Evolutionary conservation across 2,888 invertebrate species (phyloP).

Genomic region (Athetis lepigone): DNA sequence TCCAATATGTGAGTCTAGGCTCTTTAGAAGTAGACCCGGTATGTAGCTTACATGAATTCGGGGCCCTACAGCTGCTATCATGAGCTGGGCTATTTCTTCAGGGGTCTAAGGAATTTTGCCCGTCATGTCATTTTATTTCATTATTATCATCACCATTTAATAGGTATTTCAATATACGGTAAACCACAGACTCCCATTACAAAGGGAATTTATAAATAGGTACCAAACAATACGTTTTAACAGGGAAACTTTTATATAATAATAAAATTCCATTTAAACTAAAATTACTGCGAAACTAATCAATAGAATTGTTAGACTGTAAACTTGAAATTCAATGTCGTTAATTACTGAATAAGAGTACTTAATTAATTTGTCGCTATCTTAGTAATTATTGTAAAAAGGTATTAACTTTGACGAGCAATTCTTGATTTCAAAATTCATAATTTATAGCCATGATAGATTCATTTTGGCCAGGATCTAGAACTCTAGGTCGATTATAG

Average conservation of each 20-base stretch:
- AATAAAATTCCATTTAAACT: slow-evolving; percentile 4
- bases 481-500: no score
- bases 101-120: no score
- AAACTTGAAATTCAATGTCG: slow-evolving; percentile 6
- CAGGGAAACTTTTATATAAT: slow-evolving; percentile 9
- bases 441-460: no score
- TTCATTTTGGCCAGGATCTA: no score
- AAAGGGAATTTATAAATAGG: slow-evolving; percentile 20
- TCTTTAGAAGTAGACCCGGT: no score
- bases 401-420: no score
- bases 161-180: background rate
- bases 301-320: background rate
- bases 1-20: no score
- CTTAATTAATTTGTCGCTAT: background rate
- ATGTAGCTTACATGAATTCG: no score
- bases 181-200: slow-evolving; percentile 16
- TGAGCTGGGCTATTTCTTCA: no score
- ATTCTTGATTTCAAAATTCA: no score
- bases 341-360: slow-evolving; percentile 3
- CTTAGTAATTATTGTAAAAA: background rate
- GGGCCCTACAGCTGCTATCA: no score
- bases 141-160: background rate
- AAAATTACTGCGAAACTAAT: slow-evolving; percentile 2
- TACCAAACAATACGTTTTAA: background rate
- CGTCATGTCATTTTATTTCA: no score